A percentile compares a stretch with the other conserved stretches of the same genome.
These are phyloP conservation scores for Spheniscus mendiculus DNA, from an alignment of 2,113 vertebrate species.

Conservation along the genomic window DNA sequence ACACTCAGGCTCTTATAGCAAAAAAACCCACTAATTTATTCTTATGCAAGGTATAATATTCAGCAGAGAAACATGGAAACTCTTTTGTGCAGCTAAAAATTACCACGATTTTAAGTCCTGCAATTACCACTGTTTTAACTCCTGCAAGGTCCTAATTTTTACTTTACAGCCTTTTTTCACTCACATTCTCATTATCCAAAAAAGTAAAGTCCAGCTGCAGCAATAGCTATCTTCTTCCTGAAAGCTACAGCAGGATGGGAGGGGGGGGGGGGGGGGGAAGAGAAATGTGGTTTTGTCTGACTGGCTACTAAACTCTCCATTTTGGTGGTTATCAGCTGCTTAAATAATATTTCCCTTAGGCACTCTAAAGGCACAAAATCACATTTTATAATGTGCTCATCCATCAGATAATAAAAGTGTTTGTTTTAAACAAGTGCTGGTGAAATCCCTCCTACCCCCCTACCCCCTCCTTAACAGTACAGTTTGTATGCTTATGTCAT, in stretches of 20 bases:
- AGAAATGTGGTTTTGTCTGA: rapidly evolving
- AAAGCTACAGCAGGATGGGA: not conserved
- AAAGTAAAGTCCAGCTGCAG: not conserved
- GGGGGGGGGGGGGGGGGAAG: not conserved
- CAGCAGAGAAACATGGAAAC: not conserved
- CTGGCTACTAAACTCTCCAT: not conserved
- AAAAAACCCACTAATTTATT: not conserved
- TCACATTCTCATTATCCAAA: not conserved
- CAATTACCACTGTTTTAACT: not conserved
- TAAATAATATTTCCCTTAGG: not conserved
- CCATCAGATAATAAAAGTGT: not conserved
- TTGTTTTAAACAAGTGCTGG: not conserved
- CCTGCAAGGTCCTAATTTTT: not conserved
- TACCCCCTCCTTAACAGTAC: not conserved
- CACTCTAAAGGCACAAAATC: not conserved
- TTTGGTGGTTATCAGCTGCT: not conserved
- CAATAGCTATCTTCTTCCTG: not conserved
- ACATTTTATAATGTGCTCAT: not conserved
- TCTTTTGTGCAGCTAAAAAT: not conserved
- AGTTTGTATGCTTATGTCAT: not conserved
- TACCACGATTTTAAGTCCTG: not conserved
- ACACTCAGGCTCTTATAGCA: not conserved
- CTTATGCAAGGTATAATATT: not conserved
- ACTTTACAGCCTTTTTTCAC: not conserved
- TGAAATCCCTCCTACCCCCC: not conserved